phyloP scores from a whole-genome alignment of 2,888 invertebrate genomes.

The Ochropleura plecta region DNA sequence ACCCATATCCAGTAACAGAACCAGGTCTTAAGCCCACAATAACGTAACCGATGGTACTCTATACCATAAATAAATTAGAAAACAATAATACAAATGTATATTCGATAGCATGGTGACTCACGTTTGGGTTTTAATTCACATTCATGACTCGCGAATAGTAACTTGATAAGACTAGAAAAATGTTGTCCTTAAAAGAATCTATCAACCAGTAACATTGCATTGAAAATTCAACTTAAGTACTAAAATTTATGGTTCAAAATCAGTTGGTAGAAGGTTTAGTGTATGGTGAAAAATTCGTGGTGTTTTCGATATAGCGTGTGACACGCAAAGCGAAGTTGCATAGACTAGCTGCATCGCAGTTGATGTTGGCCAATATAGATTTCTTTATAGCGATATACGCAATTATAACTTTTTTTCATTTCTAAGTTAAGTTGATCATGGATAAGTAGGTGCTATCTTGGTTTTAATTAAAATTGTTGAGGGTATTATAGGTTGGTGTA shows the following conservation, averaged over 20 bases:
- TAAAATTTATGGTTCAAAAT: constrained; percentile 39
- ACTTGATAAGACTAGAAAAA: constrained; percentile 79
- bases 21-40: constrained; percentile 45
- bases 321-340: constrained; percentile 83
- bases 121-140: constrained; percentile 78
- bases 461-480: constrained; percentile 51
- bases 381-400: constrained; percentile 77
- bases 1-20: constrained; percentile 59
- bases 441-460: constrained; percentile 53
- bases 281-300: constrained; percentile 52
- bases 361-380: constrained; percentile 83
- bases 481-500: not conserved
- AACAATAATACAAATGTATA: constrained; percentile 73
- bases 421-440: constrained; percentile 46
- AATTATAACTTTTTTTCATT: constrained; percentile 76
- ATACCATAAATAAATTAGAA: constrained; percentile 60
- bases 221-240: constrained; percentile 38
- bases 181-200: constrained; percentile 39
- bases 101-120: constrained; percentile 79
- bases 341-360: constrained; percentile 82
- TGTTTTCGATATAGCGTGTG: constrained; percentile 78
- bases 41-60: constrained; percentile 50
- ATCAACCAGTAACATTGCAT: constrained; percentile 11
- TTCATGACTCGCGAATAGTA: constrained; percentile 78
- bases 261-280: constrained; percentile 2